Percentiles rank a stretch among this genome's conserved stretches.
phyloP scores from a whole-genome alignment of 2,888 invertebrate species.

The Amitus sp. region DNA sequence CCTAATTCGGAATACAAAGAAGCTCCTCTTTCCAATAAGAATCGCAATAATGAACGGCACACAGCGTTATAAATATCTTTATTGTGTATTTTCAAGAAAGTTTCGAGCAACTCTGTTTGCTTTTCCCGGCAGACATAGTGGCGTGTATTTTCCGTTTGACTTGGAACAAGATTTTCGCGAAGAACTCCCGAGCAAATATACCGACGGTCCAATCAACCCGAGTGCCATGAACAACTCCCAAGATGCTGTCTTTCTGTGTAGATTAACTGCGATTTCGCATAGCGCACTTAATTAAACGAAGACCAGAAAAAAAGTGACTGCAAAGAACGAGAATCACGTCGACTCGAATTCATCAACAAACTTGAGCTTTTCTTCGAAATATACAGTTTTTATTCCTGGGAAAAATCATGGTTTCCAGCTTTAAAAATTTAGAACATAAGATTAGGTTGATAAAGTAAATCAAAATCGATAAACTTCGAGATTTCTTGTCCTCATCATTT shows the following conservation, averaged over 20 bases:
- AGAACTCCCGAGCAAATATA: conserved; percentile 22
- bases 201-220: conserved; percentile 26
- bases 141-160: conserved; percentile 20
- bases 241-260: conserved; percentile 17
- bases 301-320: conserved; percentile 4
- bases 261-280: conserved; percentile 28
- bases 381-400: too few relatives aligned
- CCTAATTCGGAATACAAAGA: too few relatives aligned
- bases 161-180: conserved; percentile 9
- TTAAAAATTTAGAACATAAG: too few relatives aligned
- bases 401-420: too few relatives aligned
- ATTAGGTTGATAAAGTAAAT: too few relatives aligned
- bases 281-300: conserved; percentile 20
- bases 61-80: not conserved
- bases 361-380: too few relatives aligned
- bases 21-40: not conserved
- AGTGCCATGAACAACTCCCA: conserved; percentile 21
- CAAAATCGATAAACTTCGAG: too few relatives aligned
- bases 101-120: conserved; percentile 8
- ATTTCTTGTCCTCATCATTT: too few relatives aligned
- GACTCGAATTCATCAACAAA: too few relatives aligned
- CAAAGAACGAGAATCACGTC: not conserved
- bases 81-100: not conserved
- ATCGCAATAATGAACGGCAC: conserved; percentile 3
- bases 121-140: conserved; percentile 1